Base-by-base conservation (phyloP, 2,113 vertebrate genomes). In the Ursus arctos region DNA sequence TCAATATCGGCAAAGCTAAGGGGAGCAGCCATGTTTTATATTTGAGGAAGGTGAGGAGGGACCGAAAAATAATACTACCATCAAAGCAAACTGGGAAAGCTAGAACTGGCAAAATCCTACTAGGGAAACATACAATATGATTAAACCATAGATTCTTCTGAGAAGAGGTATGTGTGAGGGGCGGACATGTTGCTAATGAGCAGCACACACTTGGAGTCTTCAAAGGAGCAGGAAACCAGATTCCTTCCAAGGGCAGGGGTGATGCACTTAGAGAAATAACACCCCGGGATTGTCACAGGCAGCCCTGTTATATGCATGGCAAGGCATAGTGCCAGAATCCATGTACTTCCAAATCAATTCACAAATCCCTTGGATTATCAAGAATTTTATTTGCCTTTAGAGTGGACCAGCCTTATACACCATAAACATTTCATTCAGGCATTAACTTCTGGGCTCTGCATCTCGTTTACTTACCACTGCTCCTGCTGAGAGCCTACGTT, bases 371-470 rank as follows among this genome's bases (percentile, higher is more conserved):
- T 65, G 93, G 88, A 94, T 97, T 96, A 97, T 69, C 93, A 81
- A 94, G 81, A 93, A 61, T 91, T 97, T 89, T 94, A 96, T 97
- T 96, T 98, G 57, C 69, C 71, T 92, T 97, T 86, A 93, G 94
- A 92, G 72, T 63, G 4, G 74, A 89, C 53, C 26, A 59, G 24
- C 33, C 69, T 93, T 92, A 71, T 36, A 87, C 5, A 76, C 65
- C n/a, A 84, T 84, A 94, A 95, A 96, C 43, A 94, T 94, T 91
- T 97, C 93, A 95, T 82, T 95, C 24, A 24, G 76, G 80, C 87
- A 51, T 87, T 89, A 93, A 88, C 49, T 82, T 94, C 67, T 65
- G 74, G 63, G 71, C 36, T 92, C 59, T 83, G 71, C 57, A 47
- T 86, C 74, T 59, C 13, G 0, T 72, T 95, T 93, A 55, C 82